Evolutionary conservation across 2,888 invertebrate genomes (phyloP), one percentile per base, ranked within the genome.

Genomic region (Anodontia alba): DNA sequence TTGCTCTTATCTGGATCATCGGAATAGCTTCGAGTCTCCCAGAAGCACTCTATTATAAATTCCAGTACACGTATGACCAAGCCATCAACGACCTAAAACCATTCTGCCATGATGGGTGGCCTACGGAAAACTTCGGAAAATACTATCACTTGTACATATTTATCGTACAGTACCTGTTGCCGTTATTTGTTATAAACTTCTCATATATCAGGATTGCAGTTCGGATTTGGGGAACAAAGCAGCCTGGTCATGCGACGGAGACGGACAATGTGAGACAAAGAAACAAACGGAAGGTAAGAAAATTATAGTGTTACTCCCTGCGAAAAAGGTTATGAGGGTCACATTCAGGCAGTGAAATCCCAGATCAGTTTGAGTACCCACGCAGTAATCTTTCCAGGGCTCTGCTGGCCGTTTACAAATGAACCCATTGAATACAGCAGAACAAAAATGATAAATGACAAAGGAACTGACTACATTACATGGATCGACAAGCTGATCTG

Each of bases 181-280:
- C 98, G 0, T 95, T 98, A 87, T 96, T 96, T 88, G 96, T 98
- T 87, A 97, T 98, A 91, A 96, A 97, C 73, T 97, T 96, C 91
- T 97, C 97, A 20, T 98, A 98, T 94, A 96, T 96, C 57, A 95
- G 97, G 91, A 97, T 98, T 96, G 97, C 97, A 0, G 95, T 96
- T 90, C 96, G 96, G 88, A 95, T 98, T 43, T 97, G 97, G 97
- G 97, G 97, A 1, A 96, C 97, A 3, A 95, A 96, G 66, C 96
- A 97, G 0, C 97, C 97, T 0, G 97, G 97, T 7, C 97, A 97
- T 91, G 97, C 97, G 0, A 96, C 97, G 90, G 96, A 97, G 93
- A 96, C 96, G 17, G 97, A 97, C 91, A 96, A 97, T 23, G 96
- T 96, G 76, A 95, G 97, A 80, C 96, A 97, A 95, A 96, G 96